Conservation (phyloP, 2,797 vertebrate species). For the Smutsia gigantea region DNA sequence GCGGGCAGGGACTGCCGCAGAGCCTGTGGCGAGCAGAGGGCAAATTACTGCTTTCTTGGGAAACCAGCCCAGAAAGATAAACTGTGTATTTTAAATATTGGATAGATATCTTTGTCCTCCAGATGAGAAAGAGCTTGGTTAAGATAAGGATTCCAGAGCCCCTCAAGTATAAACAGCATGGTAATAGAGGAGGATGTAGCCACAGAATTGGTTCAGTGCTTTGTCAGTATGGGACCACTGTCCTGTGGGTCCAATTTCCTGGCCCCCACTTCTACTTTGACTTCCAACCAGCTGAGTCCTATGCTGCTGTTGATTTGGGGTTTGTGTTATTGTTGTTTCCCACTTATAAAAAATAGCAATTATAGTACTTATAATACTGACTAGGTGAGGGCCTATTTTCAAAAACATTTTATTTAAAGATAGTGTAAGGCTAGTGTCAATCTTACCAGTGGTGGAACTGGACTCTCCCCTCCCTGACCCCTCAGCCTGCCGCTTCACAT, state of each 20-base stretch:
- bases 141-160: not conserved
- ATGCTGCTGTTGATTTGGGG: not conserved
- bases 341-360: not conserved
- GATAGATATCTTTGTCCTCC: not conserved
- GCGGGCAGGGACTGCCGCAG: not conserved
- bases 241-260: not conserved
- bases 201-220: not conserved
- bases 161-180: not conserved
- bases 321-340: not conserved
- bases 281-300: not conserved
- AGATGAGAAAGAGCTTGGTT: not conserved
- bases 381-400: not conserved
- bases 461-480: not conserved
- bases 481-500: not conserved
- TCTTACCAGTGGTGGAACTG: not conserved
- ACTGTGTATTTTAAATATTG: not conserved
- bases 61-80: not conserved
- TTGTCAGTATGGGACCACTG: not conserved
- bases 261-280: not conserved
- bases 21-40: not conserved
- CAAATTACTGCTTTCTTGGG: not conserved
- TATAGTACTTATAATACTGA: not conserved
- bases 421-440: not conserved
- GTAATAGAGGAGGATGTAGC: not conserved
- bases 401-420: not conserved